Evolutionary conservation across 2,113 vertebrate species (phyloP), one percentile per base, ranked within the genome.

Genomic region (Grus americana): DNA sequence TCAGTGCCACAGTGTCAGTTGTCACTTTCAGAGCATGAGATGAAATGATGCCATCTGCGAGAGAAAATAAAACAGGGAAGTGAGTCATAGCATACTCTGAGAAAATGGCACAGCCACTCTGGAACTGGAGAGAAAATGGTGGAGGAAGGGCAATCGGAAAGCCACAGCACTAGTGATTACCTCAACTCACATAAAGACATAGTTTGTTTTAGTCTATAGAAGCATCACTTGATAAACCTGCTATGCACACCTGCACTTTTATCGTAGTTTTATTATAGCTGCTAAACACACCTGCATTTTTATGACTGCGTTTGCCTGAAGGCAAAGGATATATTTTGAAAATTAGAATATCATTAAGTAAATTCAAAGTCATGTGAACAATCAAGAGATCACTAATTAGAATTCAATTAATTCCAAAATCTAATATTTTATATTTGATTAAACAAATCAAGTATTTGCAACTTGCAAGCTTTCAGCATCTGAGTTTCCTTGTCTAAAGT

Each of bases 241-340:
- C 94, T 95, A 73, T 40, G 90, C 92, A 88, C 97, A 98, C 95
- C 97, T 98, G 96, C 78, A 88, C 75, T 86, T 92, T 88, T 59
- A 92, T 59, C 19, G 3, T 26, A 50, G 58, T 74, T 97, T 92
- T 88, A 76, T 95, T 91, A 38, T 47, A 82, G 68, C 88, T 96
- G 65, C 91, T 92, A 58, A 97, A 93, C 92, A 96, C 92, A 98
- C 94, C 95, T 96, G 97, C 90, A 96, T 68, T 67, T 95, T 94
- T 92, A 95, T 92, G 87, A 49, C 57, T 76, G 3, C 32, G 38
- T 90, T 97, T 97, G 90, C 85, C 92, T 67, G 79, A 95, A 91
- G 40, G 40, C 40, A 42, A 96, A 75, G 62, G 76, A 94, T 61
- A 38, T 42, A 87, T 93, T 57, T 49, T 49, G 76, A 97, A 95